A percentile compares a stretch with the other conserved stretches of the same genome.
Conservation (phyloP, 2,113 vertebrate genomes). For the Gambusia holbrooki region DNA sequence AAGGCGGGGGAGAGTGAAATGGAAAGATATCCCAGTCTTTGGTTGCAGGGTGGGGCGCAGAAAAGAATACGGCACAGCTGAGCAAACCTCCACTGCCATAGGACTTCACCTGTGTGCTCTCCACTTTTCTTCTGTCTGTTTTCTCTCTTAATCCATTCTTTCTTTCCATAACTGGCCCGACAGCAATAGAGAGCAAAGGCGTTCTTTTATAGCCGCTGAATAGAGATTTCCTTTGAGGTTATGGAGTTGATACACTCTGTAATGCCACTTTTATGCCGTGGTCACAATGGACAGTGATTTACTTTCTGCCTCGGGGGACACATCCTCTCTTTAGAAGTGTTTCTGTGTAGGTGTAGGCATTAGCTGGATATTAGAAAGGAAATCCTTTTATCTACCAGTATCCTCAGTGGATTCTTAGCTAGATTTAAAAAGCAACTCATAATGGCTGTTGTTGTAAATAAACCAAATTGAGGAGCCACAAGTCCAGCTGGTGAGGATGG, state of each 20-base stretch:
- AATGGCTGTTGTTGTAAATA: constrained; percentile 40
- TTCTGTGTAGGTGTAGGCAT: constrained; percentile 63
- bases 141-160: constrained; percentile 79
- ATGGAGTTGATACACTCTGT: constrained; percentile 72
- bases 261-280: constrained; percentile 67
- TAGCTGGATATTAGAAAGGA: constrained; percentile 69
- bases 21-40: constrained; percentile 70
- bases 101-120: constrained; percentile 75
- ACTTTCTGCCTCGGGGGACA: constrained; percentile 61
- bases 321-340: constrained; percentile 62
- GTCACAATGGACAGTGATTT: constrained; percentile 73
- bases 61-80: constrained; percentile 82
- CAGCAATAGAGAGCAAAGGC: constrained; percentile 67
- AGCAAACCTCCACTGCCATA: constrained; percentile 80
- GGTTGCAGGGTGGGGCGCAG: constrained; percentile 76
- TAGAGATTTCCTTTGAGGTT: constrained; percentile 78
- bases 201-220: constrained; percentile 72
- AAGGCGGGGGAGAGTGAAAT: constrained; percentile 57
- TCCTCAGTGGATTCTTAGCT: constrained; percentile 44
- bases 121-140: constrained; percentile 70
- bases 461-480: constrained; percentile 36
- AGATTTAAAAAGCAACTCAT: constrained; percentile 46
- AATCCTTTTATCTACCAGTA: constrained; percentile 74
- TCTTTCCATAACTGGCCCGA: constrained; percentile 63
- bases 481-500: constrained; percentile 10